phyloP scores from a whole-genome alignment of 2,113 vertebrate genomes.

The Aptenodytes patagonicus region DNA sequence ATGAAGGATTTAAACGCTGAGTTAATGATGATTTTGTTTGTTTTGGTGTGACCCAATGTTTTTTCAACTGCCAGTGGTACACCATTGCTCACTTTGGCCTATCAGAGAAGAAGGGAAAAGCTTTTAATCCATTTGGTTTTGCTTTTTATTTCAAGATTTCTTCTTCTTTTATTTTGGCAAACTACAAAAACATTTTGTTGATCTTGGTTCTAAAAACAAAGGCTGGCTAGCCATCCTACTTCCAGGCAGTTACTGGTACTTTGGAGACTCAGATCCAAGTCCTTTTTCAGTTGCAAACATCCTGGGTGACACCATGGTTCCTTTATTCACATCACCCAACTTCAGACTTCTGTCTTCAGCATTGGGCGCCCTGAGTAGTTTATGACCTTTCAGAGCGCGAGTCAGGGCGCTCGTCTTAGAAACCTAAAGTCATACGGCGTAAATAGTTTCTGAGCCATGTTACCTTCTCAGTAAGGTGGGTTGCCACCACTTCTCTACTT shows the following conservation, averaged over 20 bases:
- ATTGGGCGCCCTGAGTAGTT: neutral
- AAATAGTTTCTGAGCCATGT: neutral
- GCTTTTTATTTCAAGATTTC: neutral
- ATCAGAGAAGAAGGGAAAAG: neutral
- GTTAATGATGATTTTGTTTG: neutral
- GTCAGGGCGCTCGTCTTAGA: neutral
- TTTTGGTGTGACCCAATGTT: neutral
- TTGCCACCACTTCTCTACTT: neutral
- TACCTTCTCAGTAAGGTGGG: neutral
- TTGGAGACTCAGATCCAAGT: neutral
- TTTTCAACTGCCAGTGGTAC: neutral
- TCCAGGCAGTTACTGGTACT: neutral
- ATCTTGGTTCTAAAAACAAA: neutral
- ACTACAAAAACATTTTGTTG: neutral
- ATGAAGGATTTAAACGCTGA: neutral
- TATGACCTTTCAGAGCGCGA: neutral
- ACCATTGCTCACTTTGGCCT: neutral
- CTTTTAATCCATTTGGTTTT: neutral
- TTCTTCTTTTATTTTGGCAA: neutral
- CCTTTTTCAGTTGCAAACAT: neutral
- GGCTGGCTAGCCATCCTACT: neutral
- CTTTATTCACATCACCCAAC: neutral
- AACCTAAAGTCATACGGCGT: rapidly evolving
- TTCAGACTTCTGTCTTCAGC: neutral
- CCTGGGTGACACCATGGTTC: neutral